Evolutionary conservation across 2,888 invertebrate genomes (phyloP).

Genomic region (Athalia circularis): DNA sequence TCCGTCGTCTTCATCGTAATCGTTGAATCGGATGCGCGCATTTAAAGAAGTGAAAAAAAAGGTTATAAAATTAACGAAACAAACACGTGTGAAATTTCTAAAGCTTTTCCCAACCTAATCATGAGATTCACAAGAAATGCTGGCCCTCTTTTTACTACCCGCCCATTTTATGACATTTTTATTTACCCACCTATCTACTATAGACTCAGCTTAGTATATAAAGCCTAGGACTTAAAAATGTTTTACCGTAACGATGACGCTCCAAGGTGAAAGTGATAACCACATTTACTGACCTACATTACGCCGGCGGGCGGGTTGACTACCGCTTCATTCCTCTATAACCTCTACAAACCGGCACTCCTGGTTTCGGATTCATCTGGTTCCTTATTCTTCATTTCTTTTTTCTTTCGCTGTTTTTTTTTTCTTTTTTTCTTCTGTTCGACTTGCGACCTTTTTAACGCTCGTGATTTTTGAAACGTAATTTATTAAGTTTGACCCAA

Average conservation of each 20-base stretch:
- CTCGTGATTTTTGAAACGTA: neutral
- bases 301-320: slow-evolving; percentile 54
- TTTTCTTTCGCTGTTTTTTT: neutral
- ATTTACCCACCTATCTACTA: neutral
- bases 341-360: neutral
- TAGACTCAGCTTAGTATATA: neutral
- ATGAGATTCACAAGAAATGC: too few relatives aligned
- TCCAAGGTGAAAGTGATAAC: slow-evolving; percentile 69
- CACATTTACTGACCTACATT: slow-evolving; percentile 73
- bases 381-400: neutral
- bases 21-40: neutral
- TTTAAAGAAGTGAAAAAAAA: slow-evolving; percentile 46
- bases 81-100: too few relatives aligned
- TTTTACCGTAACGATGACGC: slow-evolving; percentile 27
- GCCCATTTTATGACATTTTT: too few relatives aligned
- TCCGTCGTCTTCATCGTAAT: neutral
- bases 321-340: neutral
- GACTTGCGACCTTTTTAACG: neutral
- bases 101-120: too few relatives aligned
- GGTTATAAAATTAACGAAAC: neutral
- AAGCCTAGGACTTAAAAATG: slow-evolving; percentile 25
- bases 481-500: slow-evolving; percentile 36
- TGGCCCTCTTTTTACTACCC: too few relatives aligned
- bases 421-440: neutral
- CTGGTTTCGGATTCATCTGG: neutral